Evolutionary conservation across 2,888 invertebrate genomes (phyloP).

Genomic region (Orchesella flavescens): DNA sequence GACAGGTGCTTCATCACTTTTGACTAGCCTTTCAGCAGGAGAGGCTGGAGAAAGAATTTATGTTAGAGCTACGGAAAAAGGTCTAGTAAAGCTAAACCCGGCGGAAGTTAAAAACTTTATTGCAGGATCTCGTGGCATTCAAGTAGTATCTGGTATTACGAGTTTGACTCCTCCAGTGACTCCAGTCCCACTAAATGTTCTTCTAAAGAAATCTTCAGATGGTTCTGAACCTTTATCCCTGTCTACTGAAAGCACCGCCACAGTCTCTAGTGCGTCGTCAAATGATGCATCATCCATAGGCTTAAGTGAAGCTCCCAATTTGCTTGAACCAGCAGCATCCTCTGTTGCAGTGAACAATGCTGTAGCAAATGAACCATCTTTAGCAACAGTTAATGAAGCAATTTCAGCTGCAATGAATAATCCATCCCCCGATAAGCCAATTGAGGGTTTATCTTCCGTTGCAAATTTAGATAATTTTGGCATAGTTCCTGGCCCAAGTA

Average conservation of each 20-base stretch:
- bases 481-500: no score
- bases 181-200: constrained; percentile 1
- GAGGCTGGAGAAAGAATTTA: constrained; percentile 15
- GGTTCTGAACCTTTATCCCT: neutral
- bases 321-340: no score
- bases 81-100: constrained; percentile 16
- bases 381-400: no score
- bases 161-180: neutral
- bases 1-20: neutral
- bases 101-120: constrained; percentile 21
- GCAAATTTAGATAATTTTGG: no score
- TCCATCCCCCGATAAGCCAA: no score
- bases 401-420: no score
- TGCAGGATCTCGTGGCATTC: constrained; percentile 21
- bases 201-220: constrained; percentile 15
- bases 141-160: constrained; percentile 7
- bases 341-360: no score
- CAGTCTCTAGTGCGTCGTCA: neutral
- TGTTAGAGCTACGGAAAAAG: constrained; percentile 21
- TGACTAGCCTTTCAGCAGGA: neutral
- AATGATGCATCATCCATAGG: no score
- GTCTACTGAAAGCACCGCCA: neutral
- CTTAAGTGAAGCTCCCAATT: no score
- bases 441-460: no score
- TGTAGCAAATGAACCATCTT: no score